Evolutionary conservation across 2,888 invertebrate species (phyloP), one percentile per base, ranked within the genome.

Genomic region (Leucoma salicis): DNA sequence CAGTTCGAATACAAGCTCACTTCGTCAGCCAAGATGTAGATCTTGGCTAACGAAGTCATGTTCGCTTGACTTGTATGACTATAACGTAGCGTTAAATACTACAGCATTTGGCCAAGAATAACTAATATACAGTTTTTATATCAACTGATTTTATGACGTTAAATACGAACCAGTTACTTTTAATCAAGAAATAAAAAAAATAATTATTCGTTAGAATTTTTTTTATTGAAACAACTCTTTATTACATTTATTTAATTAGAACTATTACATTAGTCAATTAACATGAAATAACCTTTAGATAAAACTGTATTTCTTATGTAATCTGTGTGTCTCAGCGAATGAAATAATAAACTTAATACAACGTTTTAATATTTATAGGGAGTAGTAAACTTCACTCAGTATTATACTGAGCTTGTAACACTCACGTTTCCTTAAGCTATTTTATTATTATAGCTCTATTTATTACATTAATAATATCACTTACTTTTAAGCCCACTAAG

Each of bases 401-500:
- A n/a, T 39, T 39, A 44, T 32, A 43, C 35, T 38, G 27, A 39
- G 38, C 46, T 46, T 50, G 57, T 55, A 50, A 45, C 44, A 39
- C 43, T 55, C 45, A 39, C 43, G 45, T 49, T 57, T 46, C 50
- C 58, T 57, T 29, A 46, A 41, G 53, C 47, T 57, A 57, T 57
- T 58, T 57, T 58, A 58, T 49, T 55, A 49, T 44, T 57, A 55
- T 53, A 45, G 35, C 43, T 57, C 35, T 39, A 55, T 55, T 58
- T 58, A 58, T 57, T 42, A 56, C 55, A 44, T 53, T 55, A 55
- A 58, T 55, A 58, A 55, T 57, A 57, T 46, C 50, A 55, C 53
- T 53, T 46, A 57, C 45, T 50, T 48, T 58, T 55, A 50, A 53
- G 46, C 46, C 49, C 31, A 53, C 53, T 29, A 38, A 57, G 57